A percentile compares a stretch with the other conserved stretches of the same genome.
These are phyloP conservation scores for Cryptoblepharus egeriae DNA, from an alignment of 2,797 vertebrate species.

Conservation along the genomic window DNA sequence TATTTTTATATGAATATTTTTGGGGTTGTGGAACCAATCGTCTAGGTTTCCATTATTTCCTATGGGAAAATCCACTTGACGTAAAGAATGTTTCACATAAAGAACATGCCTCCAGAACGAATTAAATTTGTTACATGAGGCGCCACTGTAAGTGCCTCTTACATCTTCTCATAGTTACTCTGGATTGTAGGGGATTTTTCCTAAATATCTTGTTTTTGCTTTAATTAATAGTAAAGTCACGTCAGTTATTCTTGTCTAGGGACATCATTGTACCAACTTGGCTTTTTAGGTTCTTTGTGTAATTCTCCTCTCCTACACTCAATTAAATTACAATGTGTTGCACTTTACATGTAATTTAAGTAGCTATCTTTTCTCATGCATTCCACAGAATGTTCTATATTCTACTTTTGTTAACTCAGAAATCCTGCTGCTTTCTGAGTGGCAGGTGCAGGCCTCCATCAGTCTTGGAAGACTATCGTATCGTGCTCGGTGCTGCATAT, in stretches of 20 bases:
- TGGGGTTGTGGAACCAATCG: too few species aligned
- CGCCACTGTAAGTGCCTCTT: too few species aligned
- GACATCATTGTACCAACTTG: neutral
- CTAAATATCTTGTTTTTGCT: neutral
- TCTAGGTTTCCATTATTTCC: too few species aligned
- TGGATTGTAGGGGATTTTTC: too few species aligned
- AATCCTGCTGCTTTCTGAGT: conserved; percentile 42
- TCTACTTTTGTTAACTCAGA: conserved; percentile 30
- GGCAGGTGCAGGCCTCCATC: neutral
- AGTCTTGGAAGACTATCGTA: too few species aligned
- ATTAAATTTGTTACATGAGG: too few species aligned
- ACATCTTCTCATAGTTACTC: too few species aligned
- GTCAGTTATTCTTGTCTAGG: neutral
- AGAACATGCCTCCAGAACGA: too few species aligned
- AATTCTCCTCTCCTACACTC: conserved; percentile 33
- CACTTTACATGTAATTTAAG: conserved; percentile 17
- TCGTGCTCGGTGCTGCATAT: too few species aligned
- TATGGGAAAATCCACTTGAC: too few species aligned
- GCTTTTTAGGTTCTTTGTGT: neutral
- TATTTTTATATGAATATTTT: too few species aligned
- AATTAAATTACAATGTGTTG: neutral
- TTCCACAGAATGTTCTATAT: neutral
- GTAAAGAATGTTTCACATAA: too few species aligned
- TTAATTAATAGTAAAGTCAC: neutral
- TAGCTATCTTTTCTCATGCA: conserved; percentile 32